Conservation (phyloP, 2,113 vertebrate genomes). For the Lepisosteus osseus region DNA sequence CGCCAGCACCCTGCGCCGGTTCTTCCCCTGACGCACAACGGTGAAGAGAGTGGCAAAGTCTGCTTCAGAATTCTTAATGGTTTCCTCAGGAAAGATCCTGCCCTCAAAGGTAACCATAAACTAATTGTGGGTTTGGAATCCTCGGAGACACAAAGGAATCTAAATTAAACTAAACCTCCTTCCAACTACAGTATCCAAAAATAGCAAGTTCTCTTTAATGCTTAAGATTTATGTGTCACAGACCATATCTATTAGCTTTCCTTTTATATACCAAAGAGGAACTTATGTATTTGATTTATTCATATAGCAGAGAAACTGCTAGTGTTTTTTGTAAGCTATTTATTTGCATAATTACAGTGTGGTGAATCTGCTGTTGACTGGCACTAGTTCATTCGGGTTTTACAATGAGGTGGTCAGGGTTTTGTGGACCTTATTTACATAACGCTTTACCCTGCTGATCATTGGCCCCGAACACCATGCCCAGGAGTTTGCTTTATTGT, state of each 20-base stretch:
- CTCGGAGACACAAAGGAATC: slow-evolving; percentile 15
- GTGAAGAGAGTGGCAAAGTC: slow-evolving; percentile 11
- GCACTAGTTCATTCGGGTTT: too few species aligned
- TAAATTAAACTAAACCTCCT: slow-evolving; percentile 10
- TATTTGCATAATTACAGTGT: slow-evolving; percentile 48
- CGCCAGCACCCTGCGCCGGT: too few species aligned
- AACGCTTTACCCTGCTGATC: too few species aligned
- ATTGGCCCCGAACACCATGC: too few species aligned
- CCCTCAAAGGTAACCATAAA: slow-evolving; percentile 33
- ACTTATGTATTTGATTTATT: slow-evolving; percentile 51
- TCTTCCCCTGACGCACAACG: not conserved
- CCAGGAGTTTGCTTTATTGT: too few species aligned
- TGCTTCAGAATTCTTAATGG: slow-evolving; percentile 9
- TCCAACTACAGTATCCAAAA: slow-evolving; percentile 30
- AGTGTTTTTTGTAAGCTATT: slow-evolving; percentile 48
- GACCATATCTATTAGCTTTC: slow-evolving; percentile 33
- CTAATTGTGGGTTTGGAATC: slow-evolving; percentile 33
- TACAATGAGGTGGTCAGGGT: too few species aligned
- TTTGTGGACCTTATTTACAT: too few species aligned
- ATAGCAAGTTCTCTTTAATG: slow-evolving; percentile 27
- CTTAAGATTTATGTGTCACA: slow-evolving; percentile 35
- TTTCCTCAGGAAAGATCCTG: slow-evolving; percentile 24
- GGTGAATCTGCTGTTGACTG: slow-evolving; percentile 17
- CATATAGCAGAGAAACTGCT: slow-evolving; percentile 50
- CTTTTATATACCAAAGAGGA: slow-evolving; percentile 29